Evolutionary conservation across 2,888 invertebrate genomes (phyloP).

Genomic region (Epinotia nisella): DNA sequence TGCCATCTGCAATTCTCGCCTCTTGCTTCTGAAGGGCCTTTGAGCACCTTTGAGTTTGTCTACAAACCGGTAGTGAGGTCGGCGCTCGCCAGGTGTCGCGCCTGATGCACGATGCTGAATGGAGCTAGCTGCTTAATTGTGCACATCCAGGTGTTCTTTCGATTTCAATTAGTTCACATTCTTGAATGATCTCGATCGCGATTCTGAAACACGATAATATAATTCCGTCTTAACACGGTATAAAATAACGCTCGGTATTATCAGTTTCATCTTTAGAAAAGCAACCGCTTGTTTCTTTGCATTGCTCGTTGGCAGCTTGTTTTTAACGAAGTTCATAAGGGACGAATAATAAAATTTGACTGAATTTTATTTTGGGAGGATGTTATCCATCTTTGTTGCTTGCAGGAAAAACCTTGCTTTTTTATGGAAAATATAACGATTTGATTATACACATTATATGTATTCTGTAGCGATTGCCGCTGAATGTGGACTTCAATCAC

Average conservation of each 20-base stretch:
- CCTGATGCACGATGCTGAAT: slow-evolving; percentile 49
- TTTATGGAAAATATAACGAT: not conserved
- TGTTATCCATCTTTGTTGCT: not conserved
- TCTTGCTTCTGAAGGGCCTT: not conserved
- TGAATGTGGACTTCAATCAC: not conserved
- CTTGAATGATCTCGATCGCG: slow-evolving; percentile 19
- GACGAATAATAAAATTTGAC: not conserved
- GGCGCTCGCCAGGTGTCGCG: slow-evolving; percentile 67
- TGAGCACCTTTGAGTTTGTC: slow-evolving; percentile 8
- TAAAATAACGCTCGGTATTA: not conserved
- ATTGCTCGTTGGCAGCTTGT: not conserved
- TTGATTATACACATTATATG: not conserved
- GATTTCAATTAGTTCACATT: slow-evolving; percentile 26
- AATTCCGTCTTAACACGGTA: not conserved
- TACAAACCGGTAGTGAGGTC: slow-evolving; percentile 64
- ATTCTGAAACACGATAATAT: slow-evolving; percentile 19
- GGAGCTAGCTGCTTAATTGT: slow-evolving; percentile 44
- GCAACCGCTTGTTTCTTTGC: not conserved
- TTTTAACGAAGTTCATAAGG: not conserved
- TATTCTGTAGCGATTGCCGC: too few relatives aligned
- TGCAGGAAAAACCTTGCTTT: too few relatives aligned
- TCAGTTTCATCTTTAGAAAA: not conserved
- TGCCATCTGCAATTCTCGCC: not conserved
- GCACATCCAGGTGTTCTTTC: slow-evolving; percentile 36
- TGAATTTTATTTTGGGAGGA: not conserved